phyloP scores from a whole-genome alignment of 2,113 vertebrate genomes.

The Glaucomys volans region DNA sequence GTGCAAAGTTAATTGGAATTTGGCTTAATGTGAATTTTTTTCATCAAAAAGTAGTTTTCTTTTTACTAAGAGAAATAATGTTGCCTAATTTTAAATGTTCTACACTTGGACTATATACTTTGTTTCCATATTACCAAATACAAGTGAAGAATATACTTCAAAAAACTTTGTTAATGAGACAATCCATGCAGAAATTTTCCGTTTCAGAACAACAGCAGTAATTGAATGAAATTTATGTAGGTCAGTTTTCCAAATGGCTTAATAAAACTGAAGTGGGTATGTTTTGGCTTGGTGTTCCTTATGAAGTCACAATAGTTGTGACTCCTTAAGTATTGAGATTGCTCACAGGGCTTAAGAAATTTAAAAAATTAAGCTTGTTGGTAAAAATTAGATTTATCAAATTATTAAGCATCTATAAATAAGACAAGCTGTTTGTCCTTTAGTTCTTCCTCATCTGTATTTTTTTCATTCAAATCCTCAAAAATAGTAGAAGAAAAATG shows the following conservation, averaged over 20 bases:
- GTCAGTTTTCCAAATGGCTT: background rate
- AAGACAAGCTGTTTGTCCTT: conserved; percentile 65
- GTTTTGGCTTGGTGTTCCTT: conserved; percentile 32
- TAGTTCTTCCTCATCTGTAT: conserved; percentile 62
- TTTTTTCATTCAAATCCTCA: conserved; percentile 58
- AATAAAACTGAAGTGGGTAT: background rate
- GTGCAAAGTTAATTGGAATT: background rate
- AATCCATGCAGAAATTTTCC: background rate
- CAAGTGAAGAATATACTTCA: conserved; percentile 8
- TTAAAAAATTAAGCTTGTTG: conserved; percentile 74
- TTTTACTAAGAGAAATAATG: background rate
- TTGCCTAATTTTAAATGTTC: conserved; percentile 20
- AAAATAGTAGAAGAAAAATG: conserved; percentile 63
- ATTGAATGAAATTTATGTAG: conserved; percentile 34
- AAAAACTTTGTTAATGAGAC: background rate
- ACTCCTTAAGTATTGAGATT: conserved; percentile 68
- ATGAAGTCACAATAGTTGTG: conserved; percentile 7
- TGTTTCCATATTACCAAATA: background rate
- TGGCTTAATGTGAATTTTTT: background rate
- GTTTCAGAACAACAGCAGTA: background rate
- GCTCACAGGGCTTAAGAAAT: conserved; percentile 78
- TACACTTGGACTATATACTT: background rate
- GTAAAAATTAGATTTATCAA: conserved; percentile 66
- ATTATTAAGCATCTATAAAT: conserved; percentile 68
- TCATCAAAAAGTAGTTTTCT: background rate